Base-by-base conservation (phyloP, 2,113 vertebrate genomes). In the Thymallus thymallus region DNA sequence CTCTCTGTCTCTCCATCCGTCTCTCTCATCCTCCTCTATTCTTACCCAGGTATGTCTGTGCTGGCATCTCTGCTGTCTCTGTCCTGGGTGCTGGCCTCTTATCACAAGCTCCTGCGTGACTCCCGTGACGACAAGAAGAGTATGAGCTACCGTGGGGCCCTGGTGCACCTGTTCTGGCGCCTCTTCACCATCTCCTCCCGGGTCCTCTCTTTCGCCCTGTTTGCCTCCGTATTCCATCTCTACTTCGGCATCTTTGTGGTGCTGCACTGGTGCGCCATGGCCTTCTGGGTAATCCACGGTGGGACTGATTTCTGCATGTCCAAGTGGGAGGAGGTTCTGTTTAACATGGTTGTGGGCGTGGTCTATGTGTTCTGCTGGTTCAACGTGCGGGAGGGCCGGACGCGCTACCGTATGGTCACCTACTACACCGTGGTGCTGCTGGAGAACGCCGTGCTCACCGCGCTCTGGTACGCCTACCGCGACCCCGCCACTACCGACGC, bases 291-390 rank as follows among this genome's bases (percentile, higher is more conserved):
- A 91, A 96, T 99, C 93, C 97, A 99, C 91, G 97, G 97, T 48
- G 97, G 97, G 89, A 99, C 98, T 76, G 97, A 99, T 92, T 99
- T 99, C 96, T 99, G 97, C 94, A 99, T 99, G 97, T 99, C 98
- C 91, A 99, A 99, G 94, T 99, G 98, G 98, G 98, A 99, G 92
- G 98, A 99, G 93, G 96, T 99, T 91, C 95, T 99, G 90, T 99
- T 99, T 94, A 99, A 99, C 93, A 98, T 99, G 97, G 96, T 98
- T 93, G 97, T 99, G 91, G 97, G 96, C 81, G 97, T 99, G 77
- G 98, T 99, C 88, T 98, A 99, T 87, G 94, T 99, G 90, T 99
- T 99, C 94, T 99, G 98, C 91, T 99, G 98, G 98, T 98, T 99
- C 93, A 99, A 96, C 93, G 98, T 99, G 89, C 96, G 98, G 78